Evolutionary conservation across 2,888 invertebrate genomes (phyloP), one percentile per base, ranked within the genome.

Genomic region (Cheilosia soror): DNA sequence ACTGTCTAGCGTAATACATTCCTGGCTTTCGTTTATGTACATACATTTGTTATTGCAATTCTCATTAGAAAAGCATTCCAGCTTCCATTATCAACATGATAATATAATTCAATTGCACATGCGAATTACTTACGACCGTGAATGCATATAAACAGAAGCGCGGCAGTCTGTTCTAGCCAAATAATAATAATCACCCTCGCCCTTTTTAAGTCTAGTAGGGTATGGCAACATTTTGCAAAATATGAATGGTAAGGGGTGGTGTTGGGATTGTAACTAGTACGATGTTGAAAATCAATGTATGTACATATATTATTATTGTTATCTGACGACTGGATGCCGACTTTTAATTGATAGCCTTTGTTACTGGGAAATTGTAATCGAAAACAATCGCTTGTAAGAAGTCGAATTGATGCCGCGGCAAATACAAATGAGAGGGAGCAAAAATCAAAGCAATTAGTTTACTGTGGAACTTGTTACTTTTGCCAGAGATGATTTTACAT

Each of bases 321-420:
- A 53, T 66, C 66, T 51, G 69, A 20, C 20, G n/a, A 25, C 13
- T 37, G 5, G 27, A 37, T 49, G 71, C 37, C 27, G 71, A 72
- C 37, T 60, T 27, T 72, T 72, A 71, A 72, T 72, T 72, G 62
- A 60, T 53, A 58, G 20, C 20, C 25, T 42, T 42, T 72, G 62
- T 72, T 51, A 20, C 51, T 51, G 40, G 11, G 7, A 49, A 49
- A 60, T 37, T 15, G 13, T 49, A 58, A 58, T 71, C 58, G 33
- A 42, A 66, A 53, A 53, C 27, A 66, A 42, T 49, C 20, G 13
- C 15, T 11, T 1, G 3, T 13, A 20, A 15, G 29, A 51, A 9
- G 33, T 4, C 20, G 11, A 9, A 66, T 5, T 27, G 25, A 9
- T 25, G 44, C 5, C 31, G 11, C 25, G n/a, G n/a, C 11, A 7